These are phyloP conservation scores for Onychomys torridus DNA, from an alignment of 2,797 vertebrate genomes.

Conservation along the genomic window DNA sequence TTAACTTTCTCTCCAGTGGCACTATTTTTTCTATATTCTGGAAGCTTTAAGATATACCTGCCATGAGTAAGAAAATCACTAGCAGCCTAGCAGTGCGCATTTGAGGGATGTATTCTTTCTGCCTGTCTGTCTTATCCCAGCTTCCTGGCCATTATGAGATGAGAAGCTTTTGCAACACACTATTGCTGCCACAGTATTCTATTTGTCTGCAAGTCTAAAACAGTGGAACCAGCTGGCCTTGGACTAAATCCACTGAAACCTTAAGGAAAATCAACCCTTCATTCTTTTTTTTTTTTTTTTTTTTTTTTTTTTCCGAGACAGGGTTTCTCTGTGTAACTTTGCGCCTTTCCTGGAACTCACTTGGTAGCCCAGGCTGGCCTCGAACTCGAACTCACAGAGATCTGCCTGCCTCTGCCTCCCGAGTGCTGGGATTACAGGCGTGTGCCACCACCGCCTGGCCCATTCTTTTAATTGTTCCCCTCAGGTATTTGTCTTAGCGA, in stretches of 20 bases:
- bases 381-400: no score
- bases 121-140: background rate
- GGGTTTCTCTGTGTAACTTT: no score
- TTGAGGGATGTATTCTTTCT: background rate
- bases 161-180: background rate
- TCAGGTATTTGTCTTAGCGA: background rate
- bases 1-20: background rate
- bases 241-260: background rate
- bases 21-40: background rate
- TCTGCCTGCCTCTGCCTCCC: no score
- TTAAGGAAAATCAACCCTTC: background rate
- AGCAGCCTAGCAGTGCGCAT: background rate
- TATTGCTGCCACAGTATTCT: background rate
- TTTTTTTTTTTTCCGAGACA: no score
- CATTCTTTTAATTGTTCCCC: background rate
- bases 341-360: no score
- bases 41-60: background rate
- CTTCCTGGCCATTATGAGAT: background rate
- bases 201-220: background rate
- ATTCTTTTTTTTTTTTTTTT: no score
- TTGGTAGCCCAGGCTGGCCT: no score
- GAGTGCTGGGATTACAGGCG: no score
- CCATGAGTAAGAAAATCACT: background rate
- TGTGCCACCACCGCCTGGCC: no score
- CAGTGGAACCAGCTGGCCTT: background rate